These are phyloP conservation scores for Pollimyrus isidori DNA, from an alignment of 2,113 vertebrate genomes.

Conservation along the genomic window DNA sequence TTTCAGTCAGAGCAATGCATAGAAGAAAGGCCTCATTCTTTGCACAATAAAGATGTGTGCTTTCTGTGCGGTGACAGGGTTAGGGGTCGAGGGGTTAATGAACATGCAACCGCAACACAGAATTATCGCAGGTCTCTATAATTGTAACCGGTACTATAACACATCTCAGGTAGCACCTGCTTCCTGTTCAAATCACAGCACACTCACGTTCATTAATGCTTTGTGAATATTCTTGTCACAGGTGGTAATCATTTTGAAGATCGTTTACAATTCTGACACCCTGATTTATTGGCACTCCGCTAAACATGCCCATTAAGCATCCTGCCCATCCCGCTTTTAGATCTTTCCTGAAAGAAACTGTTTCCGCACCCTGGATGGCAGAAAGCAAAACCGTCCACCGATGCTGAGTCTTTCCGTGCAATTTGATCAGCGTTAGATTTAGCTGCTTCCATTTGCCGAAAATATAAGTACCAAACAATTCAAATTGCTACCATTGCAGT, in stretches of 20 bases:
- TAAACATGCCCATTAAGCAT: constrained; percentile 35
- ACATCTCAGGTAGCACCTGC: constrained; percentile 28
- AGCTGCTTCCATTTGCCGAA: background rate
- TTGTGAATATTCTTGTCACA: constrained; percentile 38
- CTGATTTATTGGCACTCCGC: constrained; percentile 37
- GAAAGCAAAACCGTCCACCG: background rate
- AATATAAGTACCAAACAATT: background rate
- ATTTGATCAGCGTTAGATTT: background rate
- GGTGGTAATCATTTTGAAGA: constrained; percentile 37
- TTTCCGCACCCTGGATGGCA: constrained; percentile 2
- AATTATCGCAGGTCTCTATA: constrained; percentile 33
- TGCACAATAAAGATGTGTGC: background rate
- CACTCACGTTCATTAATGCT: constrained; percentile 40
- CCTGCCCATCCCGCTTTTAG: constrained; percentile 24
- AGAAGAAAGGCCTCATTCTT: constrained; percentile 23
- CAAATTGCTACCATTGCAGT: background rate
- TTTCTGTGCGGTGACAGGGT: constrained; percentile 29
- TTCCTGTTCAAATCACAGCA: constrained; percentile 35
- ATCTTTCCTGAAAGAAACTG: constrained; percentile 23
- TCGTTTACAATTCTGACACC: constrained; percentile 37
- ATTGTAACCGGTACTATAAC: constrained; percentile 37
- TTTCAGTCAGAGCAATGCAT: background rate
- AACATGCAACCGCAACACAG: constrained; percentile 38
- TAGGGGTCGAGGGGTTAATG: constrained; percentile 34
- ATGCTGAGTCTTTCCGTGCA: background rate